Base-by-base conservation (phyloP, 2,888 invertebrate species). In the Clostera curtula region DNA sequence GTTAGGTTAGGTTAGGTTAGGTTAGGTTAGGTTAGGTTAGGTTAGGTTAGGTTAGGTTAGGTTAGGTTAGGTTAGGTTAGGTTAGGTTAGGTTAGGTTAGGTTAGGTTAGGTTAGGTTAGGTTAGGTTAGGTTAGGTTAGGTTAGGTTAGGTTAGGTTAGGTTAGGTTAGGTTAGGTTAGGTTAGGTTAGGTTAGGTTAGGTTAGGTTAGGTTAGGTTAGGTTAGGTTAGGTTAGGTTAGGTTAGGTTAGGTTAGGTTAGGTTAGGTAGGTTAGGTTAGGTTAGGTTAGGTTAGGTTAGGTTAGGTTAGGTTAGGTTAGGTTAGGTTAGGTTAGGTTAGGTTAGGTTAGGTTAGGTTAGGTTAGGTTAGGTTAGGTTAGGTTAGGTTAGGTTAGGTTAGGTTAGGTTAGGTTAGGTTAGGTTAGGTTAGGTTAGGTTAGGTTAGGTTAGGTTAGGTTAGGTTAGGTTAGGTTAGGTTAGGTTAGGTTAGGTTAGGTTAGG, bases 281-380 rank as follows among this genome's bases (percentile, higher is more conserved):
- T 36, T 36, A 29, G 31, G 31, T 32, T 31, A 31, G 31, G 31
- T 32, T 32, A 31, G 31, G 36, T 31, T 31, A 30, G 30, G 34
- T 31, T 31, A 30, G 34, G 34, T 31, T 31, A 27, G 34, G 31
- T 30, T 35, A 27, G 31, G 31, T 31, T 35, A 27, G 30, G 31
- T 31, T 35, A 28, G 34, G 34, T 37, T 31, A 31, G 33, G 33
- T 34, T 34, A 31, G 33, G 30, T 31, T 33, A 31, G 37, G 37
- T 37, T 37, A 37, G 37, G 37, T 37, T 37, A 34, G 37, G 37
- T 34, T 33, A 34, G 37, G 31, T 29, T 34, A 29, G 34, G 33
- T 36, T 32, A 33, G 31, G 31, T 31, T 29, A 29, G 34, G 34
- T 34, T 33, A 31, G 29, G 29, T 36, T 31, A 29, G 29, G 29